Evolutionary conservation across 2,797 vertebrate species (phyloP).

Genomic region (Lepidocolaptes lacrymiger): DNA sequence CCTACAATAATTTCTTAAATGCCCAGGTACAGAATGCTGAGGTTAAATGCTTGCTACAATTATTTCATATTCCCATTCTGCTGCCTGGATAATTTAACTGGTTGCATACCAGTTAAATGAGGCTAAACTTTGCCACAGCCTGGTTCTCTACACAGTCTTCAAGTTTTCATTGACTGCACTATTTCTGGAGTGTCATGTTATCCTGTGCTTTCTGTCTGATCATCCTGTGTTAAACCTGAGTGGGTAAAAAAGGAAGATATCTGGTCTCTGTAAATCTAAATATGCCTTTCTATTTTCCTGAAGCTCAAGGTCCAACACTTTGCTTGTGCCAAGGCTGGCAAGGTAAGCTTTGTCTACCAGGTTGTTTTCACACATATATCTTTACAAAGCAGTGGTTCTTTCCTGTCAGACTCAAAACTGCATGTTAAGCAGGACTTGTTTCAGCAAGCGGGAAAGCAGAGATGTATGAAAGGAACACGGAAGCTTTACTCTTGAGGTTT

Average conservation of each 20-base stretch:
- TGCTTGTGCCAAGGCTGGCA: not conserved
- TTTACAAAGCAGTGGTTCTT: not conserved
- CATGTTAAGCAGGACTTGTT: not conserved
- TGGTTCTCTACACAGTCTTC: not conserved
- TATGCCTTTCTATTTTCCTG: not conserved
- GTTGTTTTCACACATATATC: not conserved
- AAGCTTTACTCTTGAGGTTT: not conserved
- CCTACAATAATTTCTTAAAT: not conserved
- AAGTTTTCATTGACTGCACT: not conserved
- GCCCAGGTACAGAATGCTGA: not conserved
- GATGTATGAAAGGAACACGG: accelerated
- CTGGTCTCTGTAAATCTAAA: not conserved
- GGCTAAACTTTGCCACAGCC: not conserved
- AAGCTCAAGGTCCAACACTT: not conserved
- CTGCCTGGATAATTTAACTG: not conserved
- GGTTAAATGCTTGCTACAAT: not conserved
- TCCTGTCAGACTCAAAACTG: not conserved
- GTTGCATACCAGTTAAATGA: not conserved
- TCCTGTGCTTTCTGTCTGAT: not conserved
- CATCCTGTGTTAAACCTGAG: not conserved
- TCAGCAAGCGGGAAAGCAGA: not conserved
- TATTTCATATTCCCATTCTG: not conserved
- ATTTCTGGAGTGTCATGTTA: not conserved
- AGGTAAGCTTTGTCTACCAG: not conserved
- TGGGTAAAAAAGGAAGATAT: not conserved